phyloP scores from a whole-genome alignment of 2,797 vertebrate genomes.

The Neosilurus mollespiculum region DNA sequence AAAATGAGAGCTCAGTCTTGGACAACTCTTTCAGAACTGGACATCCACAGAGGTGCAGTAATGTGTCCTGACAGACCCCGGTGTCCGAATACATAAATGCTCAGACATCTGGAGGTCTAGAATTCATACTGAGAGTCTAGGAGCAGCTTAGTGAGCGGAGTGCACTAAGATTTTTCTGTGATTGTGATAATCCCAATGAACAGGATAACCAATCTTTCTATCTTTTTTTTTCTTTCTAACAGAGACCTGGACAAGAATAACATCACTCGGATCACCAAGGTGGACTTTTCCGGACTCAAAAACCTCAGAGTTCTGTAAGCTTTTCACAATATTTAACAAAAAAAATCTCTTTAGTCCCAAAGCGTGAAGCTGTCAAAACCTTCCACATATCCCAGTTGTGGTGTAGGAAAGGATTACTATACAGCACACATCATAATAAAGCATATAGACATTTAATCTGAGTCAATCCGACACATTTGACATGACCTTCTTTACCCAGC shows the following conservation, averaged over 20 bases:
- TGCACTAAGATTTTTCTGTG: background rate
- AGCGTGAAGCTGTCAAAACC: constrained; percentile 35
- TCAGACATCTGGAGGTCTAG: background rate
- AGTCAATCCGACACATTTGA: constrained; percentile 41
- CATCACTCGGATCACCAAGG: constrained; percentile 93
- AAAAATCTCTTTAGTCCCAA: background rate
- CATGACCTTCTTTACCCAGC: constrained; percentile 31
- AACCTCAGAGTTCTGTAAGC: constrained; percentile 96
- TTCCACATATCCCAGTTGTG: constrained; percentile 33
- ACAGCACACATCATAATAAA: constrained; percentile 49
- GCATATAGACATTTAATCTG: constrained; percentile 44
- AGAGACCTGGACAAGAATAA: constrained; percentile 98
- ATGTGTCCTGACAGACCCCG: background rate
- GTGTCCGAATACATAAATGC: background rate
- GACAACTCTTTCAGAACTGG: background rate
- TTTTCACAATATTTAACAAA: constrained; percentile 43
- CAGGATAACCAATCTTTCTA: constrained; percentile 30
- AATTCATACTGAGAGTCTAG: constrained; percentile 2
- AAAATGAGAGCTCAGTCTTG: background rate
- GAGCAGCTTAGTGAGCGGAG: background rate
- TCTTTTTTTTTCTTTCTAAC: constrained; percentile 48
- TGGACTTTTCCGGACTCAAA: constrained; percentile 91
- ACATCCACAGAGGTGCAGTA: background rate
- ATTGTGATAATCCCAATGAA: background rate
- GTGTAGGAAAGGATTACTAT: constrained; percentile 41